Evolutionary conservation across 2,797 vertebrate species (phyloP).

Genomic region (Acridotheres tristis): DNA sequence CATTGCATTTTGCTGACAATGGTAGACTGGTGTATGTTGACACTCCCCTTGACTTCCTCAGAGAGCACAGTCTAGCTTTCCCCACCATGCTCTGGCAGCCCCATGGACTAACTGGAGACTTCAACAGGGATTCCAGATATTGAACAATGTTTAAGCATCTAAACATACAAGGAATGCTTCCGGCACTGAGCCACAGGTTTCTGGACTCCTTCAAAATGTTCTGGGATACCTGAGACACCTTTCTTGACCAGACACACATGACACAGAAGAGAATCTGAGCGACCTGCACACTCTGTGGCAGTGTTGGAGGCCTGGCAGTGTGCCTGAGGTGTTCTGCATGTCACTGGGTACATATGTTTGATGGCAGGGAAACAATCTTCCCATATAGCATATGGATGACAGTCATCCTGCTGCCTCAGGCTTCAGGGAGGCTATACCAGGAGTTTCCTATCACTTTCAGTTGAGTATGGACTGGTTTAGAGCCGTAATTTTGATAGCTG

Average conservation of each 20-base stretch:
- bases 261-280: not conserved
- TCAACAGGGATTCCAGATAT: not conserved
- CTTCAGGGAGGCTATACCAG: not conserved
- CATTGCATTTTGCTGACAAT: not conserved
- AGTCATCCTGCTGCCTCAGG: not conserved
- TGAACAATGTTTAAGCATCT: not conserved
- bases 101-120: not conserved
- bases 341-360: rapidly evolving
- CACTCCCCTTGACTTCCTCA: not conserved
- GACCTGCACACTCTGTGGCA: not conserved
- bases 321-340: not conserved
- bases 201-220: not conserved
- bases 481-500: not conserved
- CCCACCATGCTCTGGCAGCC: not conserved
- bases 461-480: not conserved
- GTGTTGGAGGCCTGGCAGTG: not conserved
- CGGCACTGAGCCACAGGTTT: not conserved
- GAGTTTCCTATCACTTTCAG: not conserved
- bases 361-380: not conserved
- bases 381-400: rapidly evolving
- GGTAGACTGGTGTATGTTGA: not conserved
- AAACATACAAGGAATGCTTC: not conserved
- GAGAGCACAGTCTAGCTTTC: not conserved
- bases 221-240: not conserved
- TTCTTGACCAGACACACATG: not conserved